Conservation (phyloP, 2,888 invertebrate species). For the Girardia tigrina region DNA sequence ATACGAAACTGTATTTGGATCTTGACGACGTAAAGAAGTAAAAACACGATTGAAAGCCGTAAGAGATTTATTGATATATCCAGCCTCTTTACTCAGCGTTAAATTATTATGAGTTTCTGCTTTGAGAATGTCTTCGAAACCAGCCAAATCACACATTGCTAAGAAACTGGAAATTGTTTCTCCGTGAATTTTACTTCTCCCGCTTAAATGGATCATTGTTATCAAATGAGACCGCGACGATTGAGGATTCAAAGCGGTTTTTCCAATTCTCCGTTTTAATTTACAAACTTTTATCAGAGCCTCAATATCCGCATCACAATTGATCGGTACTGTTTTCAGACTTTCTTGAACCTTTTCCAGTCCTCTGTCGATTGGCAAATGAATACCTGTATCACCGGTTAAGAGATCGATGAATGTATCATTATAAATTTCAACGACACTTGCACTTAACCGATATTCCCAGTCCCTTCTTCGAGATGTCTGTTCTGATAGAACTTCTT, state of each 20-base stretch:
- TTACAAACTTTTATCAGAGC: conserved; percentile 24
- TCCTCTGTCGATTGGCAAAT: conserved; percentile 31
- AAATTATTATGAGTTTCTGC: conserved; percentile 30
- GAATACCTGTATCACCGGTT: neutral
- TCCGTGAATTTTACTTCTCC: conserved; percentile 25
- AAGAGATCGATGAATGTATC: conserved; percentile 30
- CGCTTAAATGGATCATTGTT: conserved; percentile 24
- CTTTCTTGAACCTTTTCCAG: conserved; percentile 20
- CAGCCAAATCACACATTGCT: conserved; percentile 29
- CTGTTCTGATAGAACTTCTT: neutral
- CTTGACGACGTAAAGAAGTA: conserved; percentile 13
- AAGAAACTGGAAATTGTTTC: conserved; percentile 30
- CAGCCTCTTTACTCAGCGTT: conserved; percentile 26
- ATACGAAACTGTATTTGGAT: conserved; percentile 31
- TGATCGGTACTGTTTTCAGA: conserved; percentile 25
- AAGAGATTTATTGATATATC: conserved; percentile 32
- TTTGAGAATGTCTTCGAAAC: conserved; percentile 34
- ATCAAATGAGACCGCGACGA: conserved; percentile 32
- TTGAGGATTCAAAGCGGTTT: conserved; percentile 33
- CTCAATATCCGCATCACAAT: conserved; percentile 26
- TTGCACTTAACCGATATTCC: conserved; percentile 26
- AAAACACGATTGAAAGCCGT: conserved; percentile 34
- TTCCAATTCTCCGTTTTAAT: conserved; percentile 26
- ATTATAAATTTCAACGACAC: conserved; percentile 31
- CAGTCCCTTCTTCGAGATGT: neutral